Percentiles rank a stretch among this genome's conserved stretches.
Conservation (phyloP, 2,797 vertebrate genomes). For the Neoniphon sammara region DNA sequence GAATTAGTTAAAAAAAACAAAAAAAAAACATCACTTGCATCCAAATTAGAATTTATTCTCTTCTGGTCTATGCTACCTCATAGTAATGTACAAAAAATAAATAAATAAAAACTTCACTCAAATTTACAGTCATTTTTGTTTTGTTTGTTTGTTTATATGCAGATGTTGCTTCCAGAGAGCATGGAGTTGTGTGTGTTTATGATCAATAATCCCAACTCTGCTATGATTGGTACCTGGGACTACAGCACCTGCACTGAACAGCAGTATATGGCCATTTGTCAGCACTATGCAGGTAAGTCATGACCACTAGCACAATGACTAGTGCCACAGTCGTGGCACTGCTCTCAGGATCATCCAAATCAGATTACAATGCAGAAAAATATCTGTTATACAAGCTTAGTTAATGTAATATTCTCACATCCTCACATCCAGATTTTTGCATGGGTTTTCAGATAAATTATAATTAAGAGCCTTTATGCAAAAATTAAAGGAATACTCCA, state of each 20-base stretch:
- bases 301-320: not conserved
- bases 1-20: no score
- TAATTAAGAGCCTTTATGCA: no score
- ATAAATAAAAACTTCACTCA: not conserved
- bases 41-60: not conserved
- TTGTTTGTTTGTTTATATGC: constrained; percentile 28
- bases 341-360: constrained; percentile 1
- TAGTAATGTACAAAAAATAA: not conserved
- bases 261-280: constrained; percentile 86
- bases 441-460: no score
- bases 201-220: constrained; percentile 85
- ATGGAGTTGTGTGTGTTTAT: constrained; percentile 87
- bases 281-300: constrained; percentile 86
- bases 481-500: no score
- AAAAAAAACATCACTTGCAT: no score
- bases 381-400: no score
- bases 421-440: no score
- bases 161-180: constrained; percentile 83
- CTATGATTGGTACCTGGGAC: constrained; percentile 92
- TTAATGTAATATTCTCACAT: no score
- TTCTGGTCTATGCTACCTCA: not conserved
- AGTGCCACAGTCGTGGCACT: not conserved
- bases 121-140: not conserved
- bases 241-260: constrained; percentile 85
- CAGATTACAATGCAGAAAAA: not conserved